These are phyloP conservation scores for Mus caroli DNA, from an alignment of 2,797 vertebrate species.

Conservation along the genomic window DNA sequence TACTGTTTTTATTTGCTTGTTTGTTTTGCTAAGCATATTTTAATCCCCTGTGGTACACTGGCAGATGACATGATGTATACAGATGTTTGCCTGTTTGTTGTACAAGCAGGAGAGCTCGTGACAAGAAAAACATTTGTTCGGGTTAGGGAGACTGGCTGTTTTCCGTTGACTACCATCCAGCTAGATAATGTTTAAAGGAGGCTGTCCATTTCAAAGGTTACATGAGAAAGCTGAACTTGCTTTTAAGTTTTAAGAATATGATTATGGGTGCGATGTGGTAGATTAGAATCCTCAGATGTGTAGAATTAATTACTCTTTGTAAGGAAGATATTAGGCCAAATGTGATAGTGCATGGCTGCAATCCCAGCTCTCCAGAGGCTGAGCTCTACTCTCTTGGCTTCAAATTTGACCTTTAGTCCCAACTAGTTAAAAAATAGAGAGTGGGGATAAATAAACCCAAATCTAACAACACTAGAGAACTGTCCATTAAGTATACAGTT, in stretches of 20 bases:
- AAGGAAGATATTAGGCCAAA: neutral
- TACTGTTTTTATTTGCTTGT: neutral
- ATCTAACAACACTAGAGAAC: constrained; percentile 17
- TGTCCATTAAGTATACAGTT: neutral
- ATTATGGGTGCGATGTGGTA: neutral
- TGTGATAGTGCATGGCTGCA: neutral
- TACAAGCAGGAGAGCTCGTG: constrained; percentile 96
- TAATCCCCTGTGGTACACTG: constrained; percentile 96
- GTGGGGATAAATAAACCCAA: neutral
- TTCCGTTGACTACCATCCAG: neutral
- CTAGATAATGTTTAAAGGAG: neutral
- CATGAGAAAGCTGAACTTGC: neutral
- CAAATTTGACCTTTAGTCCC: constrained; percentile 5
- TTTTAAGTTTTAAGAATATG: constrained; percentile 12
- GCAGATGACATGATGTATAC: constrained; percentile 96
- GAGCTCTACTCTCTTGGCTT: neutral
- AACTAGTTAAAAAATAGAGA: neutral
- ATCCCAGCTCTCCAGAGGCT: neutral
- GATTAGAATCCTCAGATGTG: neutral
- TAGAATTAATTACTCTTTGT: neutral
- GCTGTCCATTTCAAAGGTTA: constrained; percentile 4
- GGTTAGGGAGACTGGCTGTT: constrained; percentile 86
- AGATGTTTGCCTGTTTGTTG: constrained; percentile 97
- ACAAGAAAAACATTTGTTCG: constrained; percentile 98
- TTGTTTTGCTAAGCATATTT: constrained; percentile 28